These are phyloP conservation scores for Argyresthia albistria DNA, from an alignment of 2,888 invertebrate species.

Conservation along the genomic window DNA sequence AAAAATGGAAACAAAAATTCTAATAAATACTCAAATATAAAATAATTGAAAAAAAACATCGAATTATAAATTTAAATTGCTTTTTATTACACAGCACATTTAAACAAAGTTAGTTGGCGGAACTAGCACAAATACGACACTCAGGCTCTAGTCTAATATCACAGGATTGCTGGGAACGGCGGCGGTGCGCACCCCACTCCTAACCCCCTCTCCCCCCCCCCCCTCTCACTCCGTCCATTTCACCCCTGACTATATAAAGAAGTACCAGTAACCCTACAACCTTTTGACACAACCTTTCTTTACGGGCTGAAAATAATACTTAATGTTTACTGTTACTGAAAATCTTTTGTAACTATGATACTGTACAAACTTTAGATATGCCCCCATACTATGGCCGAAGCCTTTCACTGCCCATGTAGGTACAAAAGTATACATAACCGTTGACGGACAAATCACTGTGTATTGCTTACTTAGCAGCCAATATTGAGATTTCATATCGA, in stretches of 20 bases:
- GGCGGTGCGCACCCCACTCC: slow-evolving; percentile 37
- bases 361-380: not conserved
- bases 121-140: slow-evolving; percentile 68
- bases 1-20: too few relatives aligned
- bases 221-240: slow-evolving; percentile 12
- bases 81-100: slow-evolving; percentile 4
- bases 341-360: too few relatives aligned
- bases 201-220: slow-evolving; percentile 15
- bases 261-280: not conserved
- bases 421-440: not conserved
- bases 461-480: not conserved
- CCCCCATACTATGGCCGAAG: not conserved
- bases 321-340: too few relatives aligned
- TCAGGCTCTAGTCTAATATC: slow-evolving; percentile 70
- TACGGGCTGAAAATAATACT: too few relatives aligned
- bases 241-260: slow-evolving; percentile 8
- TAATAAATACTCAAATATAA: too few relatives aligned
- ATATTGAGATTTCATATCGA: too few relatives aligned
- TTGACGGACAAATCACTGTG: not conserved
- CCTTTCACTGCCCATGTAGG: not conserved
- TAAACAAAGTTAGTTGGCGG: slow-evolving; percentile 44
- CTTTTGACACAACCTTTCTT: too few relatives aligned
- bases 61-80: not conserved
- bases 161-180: slow-evolving; percentile 70
- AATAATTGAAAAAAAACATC: too few relatives aligned